Evolutionary conservation across 2,113 vertebrate species (phyloP), one percentile per base, ranked within the genome.

Genomic region (Dromiciops gliroides): DNA sequence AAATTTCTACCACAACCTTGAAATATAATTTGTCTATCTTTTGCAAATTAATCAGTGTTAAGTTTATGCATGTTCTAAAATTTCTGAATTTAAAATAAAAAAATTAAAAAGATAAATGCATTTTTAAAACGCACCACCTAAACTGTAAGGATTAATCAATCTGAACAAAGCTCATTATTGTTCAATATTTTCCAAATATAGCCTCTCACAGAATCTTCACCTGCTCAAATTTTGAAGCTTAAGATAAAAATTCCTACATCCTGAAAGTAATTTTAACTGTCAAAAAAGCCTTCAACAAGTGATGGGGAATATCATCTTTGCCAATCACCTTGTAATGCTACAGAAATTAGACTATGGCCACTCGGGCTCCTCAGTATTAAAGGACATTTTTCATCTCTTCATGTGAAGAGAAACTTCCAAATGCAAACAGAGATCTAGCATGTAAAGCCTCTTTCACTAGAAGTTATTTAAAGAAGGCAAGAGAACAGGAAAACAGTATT

Each of bases 121-220:
- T 94, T 83, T 26, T 49, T 92, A 96, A 93, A 48, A 92, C 90
- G 89, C 90, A 50, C 48, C 89, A 95, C n/a, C 37, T 60, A 90
- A 90, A 90, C 48, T 50, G 91, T 94, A 91, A 94, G 90, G 51
- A 50, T 48, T 7, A 91, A 53, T 23, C 19, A 90, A 60, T 92
- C 8, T 89, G 91, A 93, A n/a, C 5, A 31, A 83, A 22, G 44
- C 67, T 83, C 67, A 44, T 83, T 44, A 83, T 83, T 44, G 19
- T 83, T 53, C 51, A 89, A 92, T 8, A 89, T 56, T 91, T n/a
- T 89, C 56, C 91, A 92, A 93, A 90, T 49, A 89, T 93, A 93
- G 47, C 89, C 49, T 67, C 51, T n/a, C 89, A 93, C 11, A 93
- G 2, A 14, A 51, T 49, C 90, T 75, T 92, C 44, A 92, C 22